These are phyloP conservation scores for Coenonympha glycerion DNA, from an alignment of 2,888 invertebrate genomes.

Conservation along the genomic window DNA sequence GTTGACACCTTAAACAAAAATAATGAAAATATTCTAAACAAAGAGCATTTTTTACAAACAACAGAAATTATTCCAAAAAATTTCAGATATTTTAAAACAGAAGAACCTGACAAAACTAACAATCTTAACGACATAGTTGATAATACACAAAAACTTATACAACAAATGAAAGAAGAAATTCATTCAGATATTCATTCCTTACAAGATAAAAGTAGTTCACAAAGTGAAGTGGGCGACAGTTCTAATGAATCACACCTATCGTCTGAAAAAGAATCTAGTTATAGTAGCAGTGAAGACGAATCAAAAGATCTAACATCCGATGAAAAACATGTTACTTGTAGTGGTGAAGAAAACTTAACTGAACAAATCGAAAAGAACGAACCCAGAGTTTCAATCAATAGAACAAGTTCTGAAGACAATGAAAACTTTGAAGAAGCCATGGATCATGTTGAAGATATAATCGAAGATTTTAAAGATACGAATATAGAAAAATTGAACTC, in stretches of 20 bases:
- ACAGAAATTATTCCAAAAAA: not conserved
- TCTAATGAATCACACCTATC: conserved; percentile 45
- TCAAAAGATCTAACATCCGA: conserved; percentile 59
- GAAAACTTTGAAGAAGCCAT: conserved; percentile 70
- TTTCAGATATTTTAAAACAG: conserved; percentile 2
- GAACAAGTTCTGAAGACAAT: conserved; percentile 68
- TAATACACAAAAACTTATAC: conserved; percentile 77
- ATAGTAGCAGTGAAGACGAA: conserved; percentile 46
- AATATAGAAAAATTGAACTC: conserved; percentile 65
- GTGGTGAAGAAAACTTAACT: conserved; percentile 34
- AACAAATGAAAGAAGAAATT: conserved; percentile 80
- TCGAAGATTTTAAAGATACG: conserved; percentile 55
- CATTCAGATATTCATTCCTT: conserved; percentile 76
- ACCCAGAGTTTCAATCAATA: conserved; percentile 30
- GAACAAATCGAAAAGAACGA: conserved; percentile 13
- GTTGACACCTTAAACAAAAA: not conserved
- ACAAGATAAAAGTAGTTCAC: conserved; percentile 59
- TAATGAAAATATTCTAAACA: not conserved
- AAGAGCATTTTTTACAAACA: not conserved
- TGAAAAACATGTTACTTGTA: conserved; percentile 50
- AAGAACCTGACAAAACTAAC: conserved; percentile 46
- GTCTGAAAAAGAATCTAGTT: conserved; percentile 61
- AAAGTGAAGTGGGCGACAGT: conserved; percentile 61
- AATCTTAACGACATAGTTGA: conserved; percentile 74
- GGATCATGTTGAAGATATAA: conserved; percentile 61